Evolutionary conservation across 2,113 vertebrate genomes (phyloP).

Genomic region (Xiphophorus hellerii): DNA sequence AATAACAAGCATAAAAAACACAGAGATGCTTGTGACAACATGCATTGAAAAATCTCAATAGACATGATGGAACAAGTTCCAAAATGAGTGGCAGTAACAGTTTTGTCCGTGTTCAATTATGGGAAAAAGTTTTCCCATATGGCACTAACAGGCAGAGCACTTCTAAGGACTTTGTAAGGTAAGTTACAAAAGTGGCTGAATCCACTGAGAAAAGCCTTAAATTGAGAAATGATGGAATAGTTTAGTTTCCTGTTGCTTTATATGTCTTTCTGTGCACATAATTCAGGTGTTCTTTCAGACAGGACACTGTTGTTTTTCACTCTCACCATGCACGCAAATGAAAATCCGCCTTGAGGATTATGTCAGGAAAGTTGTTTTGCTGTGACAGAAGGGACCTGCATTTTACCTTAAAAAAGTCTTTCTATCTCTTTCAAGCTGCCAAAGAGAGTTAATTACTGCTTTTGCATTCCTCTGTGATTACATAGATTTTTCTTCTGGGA

Average conservation of each 20-base stretch:
- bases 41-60: neutral
- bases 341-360: neutral
- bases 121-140: slow-evolving; percentile 2
- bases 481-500: neutral
- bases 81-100: too few relatives aligned
- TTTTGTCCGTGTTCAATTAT: neutral
- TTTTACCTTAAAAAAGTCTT: neutral
- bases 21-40: neutral
- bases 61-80: slow-evolving; percentile 16
- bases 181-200: neutral
- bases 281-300: neutral
- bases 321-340: too few relatives aligned
- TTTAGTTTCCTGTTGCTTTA: neutral
- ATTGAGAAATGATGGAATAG: neutral
- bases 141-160: neutral
- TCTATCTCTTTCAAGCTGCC: neutral
- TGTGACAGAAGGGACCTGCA: neutral
- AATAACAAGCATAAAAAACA: neutral
- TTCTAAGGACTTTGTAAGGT: neutral
- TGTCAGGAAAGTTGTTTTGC: neutral
- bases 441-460: neutral
- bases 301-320: neutral
- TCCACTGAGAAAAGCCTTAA: neutral
- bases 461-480: neutral
- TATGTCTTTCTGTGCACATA: neutral